These are phyloP conservation scores for Dolichallabes microphthalmus DNA, from an alignment of 2,113 vertebrate genomes.

Conservation along the genomic window DNA sequence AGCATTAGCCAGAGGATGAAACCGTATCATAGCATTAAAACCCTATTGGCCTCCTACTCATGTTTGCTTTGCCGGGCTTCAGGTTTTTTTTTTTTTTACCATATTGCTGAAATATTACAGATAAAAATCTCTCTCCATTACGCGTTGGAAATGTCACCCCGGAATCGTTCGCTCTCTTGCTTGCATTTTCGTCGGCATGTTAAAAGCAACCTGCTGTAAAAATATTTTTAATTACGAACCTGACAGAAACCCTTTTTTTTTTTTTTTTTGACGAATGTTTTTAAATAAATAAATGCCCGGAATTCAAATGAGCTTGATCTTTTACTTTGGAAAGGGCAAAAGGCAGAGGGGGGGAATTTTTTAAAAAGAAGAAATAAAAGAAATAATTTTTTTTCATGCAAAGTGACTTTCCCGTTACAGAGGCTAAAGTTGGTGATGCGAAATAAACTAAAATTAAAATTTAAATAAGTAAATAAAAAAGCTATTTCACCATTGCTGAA, in stretches of 20 bases:
- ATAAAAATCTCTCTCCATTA: constrained; percentile 52
- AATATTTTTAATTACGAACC: constrained; percentile 63
- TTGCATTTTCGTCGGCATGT: constrained; percentile 50
- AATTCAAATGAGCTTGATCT: constrained; percentile 55
- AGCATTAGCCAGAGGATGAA: background rate
- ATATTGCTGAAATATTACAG: constrained; percentile 23
- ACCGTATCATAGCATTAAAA: constrained; percentile 5
- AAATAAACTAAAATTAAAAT: too few relatives aligned
- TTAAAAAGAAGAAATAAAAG: background rate
- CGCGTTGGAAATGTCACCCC: constrained; percentile 50
- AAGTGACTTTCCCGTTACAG: background rate
- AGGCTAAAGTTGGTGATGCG: background rate
- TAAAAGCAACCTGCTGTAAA: constrained; percentile 57
- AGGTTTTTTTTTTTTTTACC: constrained; percentile 19
- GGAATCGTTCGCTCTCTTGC: constrained; percentile 27
- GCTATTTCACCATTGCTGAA: background rate
- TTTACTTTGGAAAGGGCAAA: constrained; percentile 41
- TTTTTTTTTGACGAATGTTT: constrained; percentile 28
- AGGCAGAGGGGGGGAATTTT: background rate
- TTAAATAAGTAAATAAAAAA: background rate
- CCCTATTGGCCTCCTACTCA: background rate
- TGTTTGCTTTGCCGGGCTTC: constrained; percentile 10
- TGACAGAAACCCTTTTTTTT: constrained; percentile 52
- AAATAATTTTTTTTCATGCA: background rate
- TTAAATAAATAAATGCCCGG: constrained; percentile 50